Conservation (phyloP, 2,888 invertebrate species). For the Bugulina stolonifera region DNA sequence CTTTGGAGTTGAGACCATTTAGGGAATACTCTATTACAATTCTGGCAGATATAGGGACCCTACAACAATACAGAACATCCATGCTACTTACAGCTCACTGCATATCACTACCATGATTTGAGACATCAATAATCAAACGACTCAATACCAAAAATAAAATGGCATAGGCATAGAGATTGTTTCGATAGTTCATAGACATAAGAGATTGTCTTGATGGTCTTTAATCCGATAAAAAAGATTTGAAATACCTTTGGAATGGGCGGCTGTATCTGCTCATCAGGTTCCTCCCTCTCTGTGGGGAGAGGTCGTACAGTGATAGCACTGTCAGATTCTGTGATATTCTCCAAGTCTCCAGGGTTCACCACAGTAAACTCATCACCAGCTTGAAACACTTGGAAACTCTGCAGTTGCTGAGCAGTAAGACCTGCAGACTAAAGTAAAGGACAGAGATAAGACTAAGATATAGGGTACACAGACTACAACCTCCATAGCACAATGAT, state of each 20-base stretch:
- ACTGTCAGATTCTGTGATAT: not conserved
- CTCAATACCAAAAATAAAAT: too few species aligned
- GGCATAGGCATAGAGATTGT: too few species aligned
- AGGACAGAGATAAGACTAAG: too few species aligned
- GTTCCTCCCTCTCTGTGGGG: not conserved
- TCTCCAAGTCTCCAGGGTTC: not conserved
- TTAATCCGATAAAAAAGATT: too few species aligned
- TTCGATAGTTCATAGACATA: too few species aligned
- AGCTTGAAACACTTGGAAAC: conserved; percentile 17
- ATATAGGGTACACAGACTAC: too few species aligned
- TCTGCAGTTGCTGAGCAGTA: not conserved
- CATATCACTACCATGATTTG: too few species aligned
- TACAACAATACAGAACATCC: conserved; percentile 30
- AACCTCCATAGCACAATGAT: too few species aligned
- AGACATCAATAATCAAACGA: too few species aligned
- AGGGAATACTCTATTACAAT: conserved; percentile 57
- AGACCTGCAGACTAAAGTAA: not conserved
- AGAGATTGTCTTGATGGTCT: too few species aligned
- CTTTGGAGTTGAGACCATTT: conserved; percentile 56
- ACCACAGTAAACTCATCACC: conserved; percentile 13
- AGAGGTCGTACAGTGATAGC: not conserved
- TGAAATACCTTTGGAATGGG: conserved; percentile 11
- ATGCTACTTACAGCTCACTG: too few species aligned
- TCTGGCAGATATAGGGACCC: conserved; percentile 56
- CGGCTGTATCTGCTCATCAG: not conserved